phyloP scores from a whole-genome alignment of 1,140 invertebrate genomes.

The Phymastichus coffea region DNA sequence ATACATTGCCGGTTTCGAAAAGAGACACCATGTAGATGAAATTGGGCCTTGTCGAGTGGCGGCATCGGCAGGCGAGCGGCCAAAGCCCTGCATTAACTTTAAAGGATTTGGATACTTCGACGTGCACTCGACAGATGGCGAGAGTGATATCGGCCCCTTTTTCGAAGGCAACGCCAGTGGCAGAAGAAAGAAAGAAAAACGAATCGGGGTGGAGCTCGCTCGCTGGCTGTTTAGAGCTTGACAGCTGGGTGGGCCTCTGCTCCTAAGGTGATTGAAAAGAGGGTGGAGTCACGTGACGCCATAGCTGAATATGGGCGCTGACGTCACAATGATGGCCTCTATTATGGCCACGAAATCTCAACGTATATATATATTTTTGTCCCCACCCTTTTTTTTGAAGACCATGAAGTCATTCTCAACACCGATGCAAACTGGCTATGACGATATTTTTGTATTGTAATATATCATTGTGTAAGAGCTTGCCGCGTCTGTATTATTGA shows the following conservation, averaged over 20 bases:
- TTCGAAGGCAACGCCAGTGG: neutral
- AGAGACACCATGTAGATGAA: slow-evolving; percentile 19
- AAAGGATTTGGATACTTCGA: slow-evolving; percentile 38
- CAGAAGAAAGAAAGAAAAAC: slow-evolving; percentile 55
- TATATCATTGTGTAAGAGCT: no score
- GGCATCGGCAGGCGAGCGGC: slow-evolving; percentile 43
- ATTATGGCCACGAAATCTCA: slow-evolving; percentile 49
- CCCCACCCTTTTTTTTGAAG: no score
- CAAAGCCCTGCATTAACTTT: slow-evolving; percentile 35
- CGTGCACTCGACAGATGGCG: slow-evolving; percentile 49
- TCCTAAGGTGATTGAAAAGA: slow-evolving; percentile 58
- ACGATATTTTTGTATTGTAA: no score
- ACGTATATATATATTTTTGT: neutral
- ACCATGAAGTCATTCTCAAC: no score
- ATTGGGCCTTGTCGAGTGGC: slow-evolving; percentile 36
- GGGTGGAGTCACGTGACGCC: slow-evolving; percentile 59
- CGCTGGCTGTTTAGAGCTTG: slow-evolving; percentile 44
- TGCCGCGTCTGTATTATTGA: no score
- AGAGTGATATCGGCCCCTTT: slow-evolving; percentile 49
- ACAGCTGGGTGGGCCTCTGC: slow-evolving; percentile 58
- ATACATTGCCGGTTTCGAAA: neutral
- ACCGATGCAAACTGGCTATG: no score
- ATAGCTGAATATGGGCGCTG: slow-evolving; percentile 54
- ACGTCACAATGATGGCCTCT: slow-evolving; percentile 57
- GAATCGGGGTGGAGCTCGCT: slow-evolving; percentile 55